Base-by-base conservation (phyloP, 2,113 vertebrate genomes). In the Tragelaphus scriptus region DNA sequence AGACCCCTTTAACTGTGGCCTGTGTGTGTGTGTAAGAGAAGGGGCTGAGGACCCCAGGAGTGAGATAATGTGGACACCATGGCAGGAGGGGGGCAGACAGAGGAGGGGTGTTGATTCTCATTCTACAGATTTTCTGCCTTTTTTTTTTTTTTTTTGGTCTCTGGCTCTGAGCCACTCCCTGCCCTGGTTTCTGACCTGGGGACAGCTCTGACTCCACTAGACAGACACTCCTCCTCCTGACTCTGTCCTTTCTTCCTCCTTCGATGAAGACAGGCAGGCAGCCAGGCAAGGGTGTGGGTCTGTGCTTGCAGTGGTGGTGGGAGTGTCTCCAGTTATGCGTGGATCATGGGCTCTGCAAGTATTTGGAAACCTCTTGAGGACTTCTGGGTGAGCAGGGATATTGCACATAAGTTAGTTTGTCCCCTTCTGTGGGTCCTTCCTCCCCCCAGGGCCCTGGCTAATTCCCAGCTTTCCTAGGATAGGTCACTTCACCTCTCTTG, bases 151-250 rank as follows among this genome's bases (percentile, higher is more conserved):
- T 25, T 58, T 88, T 4, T 0, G 25, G 16, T 36, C 16, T 23
- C 80, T 51, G 17, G 30, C 55, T 92, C 17, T 3, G 0, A 3
- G 81, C 56, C 95, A 61, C 82, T 12, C 97, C 96, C 91, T 86
- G 95, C 19, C 89, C 94, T 91, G 96, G 95, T 95, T 96, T 96
- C 94, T 65, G 81, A 85, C 59, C n/a, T 1, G 13, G 61, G 59
- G 51, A 58, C 61, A 25, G 49, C 40, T 49, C 75, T 85, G 68
- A 26, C 68, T 77, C 17, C 59, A n/a, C 91, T 26, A 9, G 2
- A 6, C 79, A 77, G 77, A 28, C 56, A 3, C 10, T 14, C 53
- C n/a, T 19, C 25, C 59, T 51, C 28, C 11, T 23, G 51, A 5
- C 21, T 75, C 30, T 40, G 7, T 25, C 26, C 26, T 47, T 28